Conservation (phyloP, 1,140 invertebrate genomes). For the Drosophila quadrilineata region DNA sequence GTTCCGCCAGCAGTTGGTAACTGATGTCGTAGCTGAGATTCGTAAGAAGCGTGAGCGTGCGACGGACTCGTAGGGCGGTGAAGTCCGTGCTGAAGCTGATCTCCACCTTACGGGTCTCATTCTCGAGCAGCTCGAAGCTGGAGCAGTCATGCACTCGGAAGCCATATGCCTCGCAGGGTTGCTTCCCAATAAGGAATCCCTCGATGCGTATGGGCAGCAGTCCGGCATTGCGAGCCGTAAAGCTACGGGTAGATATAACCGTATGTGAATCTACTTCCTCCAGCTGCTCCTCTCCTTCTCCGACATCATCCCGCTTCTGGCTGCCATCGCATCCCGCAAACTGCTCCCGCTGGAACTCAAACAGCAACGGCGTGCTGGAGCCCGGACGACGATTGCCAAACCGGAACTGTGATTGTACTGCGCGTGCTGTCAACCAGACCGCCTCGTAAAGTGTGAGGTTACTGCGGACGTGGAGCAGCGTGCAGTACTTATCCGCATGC, state of each 20-base stretch:
- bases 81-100: slow-evolving; percentile 97
- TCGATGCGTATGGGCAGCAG: slow-evolving; percentile 90
- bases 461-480: slow-evolving; percentile 86
- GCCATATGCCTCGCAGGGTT: slow-evolving; percentile 92
- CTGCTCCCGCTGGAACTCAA: slow-evolving; percentile 93
- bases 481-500: slow-evolving; percentile 76
- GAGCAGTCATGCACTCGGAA: slow-evolving; percentile 93
- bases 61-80: slow-evolving; percentile 89
- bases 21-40: slow-evolving; percentile 85
- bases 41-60: slow-evolving; percentile 84
- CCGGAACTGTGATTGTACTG: slow-evolving; percentile 92
- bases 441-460: slow-evolving; percentile 96
- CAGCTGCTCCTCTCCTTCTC: slow-evolving; percentile 9
- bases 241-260: slow-evolving; percentile 85
- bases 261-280: slow-evolving; percentile 1
- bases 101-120: slow-evolving; percentile 92
- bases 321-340: slow-evolving; percentile 88
- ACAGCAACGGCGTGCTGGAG: slow-evolving; percentile 87
- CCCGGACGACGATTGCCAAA: slow-evolving; percentile 95
- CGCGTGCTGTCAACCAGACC: slow-evolving; percentile 90
- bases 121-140: slow-evolving; percentile 90
- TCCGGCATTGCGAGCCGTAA: slow-evolving; percentile 94
- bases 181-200: slow-evolving; percentile 89
- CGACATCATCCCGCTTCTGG: too few species aligned
- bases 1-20: slow-evolving; percentile 90